phyloP scores from a whole-genome alignment of 2,888 invertebrate species.

The Andrena praecox region DNA sequence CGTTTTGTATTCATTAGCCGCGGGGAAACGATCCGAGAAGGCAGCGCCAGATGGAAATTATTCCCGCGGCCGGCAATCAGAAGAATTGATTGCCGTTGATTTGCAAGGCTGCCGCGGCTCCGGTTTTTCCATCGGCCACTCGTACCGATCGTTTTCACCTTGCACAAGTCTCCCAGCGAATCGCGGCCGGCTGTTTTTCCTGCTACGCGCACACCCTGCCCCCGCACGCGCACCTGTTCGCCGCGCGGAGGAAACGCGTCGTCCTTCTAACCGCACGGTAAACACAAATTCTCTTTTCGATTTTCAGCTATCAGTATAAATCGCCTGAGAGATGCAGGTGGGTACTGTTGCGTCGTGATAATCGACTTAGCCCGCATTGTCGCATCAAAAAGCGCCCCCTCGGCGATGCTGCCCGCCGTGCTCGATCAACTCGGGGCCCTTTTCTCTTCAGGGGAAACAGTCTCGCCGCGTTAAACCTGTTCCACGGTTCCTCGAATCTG shows the following conservation, averaged over 20 bases:
- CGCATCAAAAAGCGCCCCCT: not conserved
- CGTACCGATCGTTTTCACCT: conserved; percentile 34
- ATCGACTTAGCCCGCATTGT: not conserved
- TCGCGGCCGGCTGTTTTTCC: conserved; percentile 13
- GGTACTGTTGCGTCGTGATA: not conserved
- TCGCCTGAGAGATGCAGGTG: not conserved
- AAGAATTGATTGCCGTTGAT: conserved; percentile 33
- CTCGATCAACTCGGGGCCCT: not conserved
- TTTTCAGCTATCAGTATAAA: not conserved
- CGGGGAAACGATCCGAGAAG: conserved; percentile 2
- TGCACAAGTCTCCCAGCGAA: not conserved
- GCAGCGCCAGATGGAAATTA: conserved; percentile 28
- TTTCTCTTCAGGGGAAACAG: conserved; percentile 32
- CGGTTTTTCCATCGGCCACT: conserved; percentile 20
- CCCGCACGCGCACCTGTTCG: not conserved
- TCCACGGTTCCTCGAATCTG: conserved; percentile 54
- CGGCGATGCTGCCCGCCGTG: not conserved
- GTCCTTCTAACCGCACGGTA: not conserved
- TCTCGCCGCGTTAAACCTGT: conserved; percentile 44
- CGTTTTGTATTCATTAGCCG: conserved; percentile 50
- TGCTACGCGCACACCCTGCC: not conserved
- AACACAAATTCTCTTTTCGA: not conserved
- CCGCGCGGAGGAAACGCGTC: not conserved
- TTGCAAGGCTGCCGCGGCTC: conserved; percentile 12
- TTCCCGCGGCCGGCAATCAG: conserved; percentile 28